These are phyloP conservation scores for Invenusta paracnida DNA, from an alignment of 2,888 invertebrate genomes.

Conservation along the genomic window DNA sequence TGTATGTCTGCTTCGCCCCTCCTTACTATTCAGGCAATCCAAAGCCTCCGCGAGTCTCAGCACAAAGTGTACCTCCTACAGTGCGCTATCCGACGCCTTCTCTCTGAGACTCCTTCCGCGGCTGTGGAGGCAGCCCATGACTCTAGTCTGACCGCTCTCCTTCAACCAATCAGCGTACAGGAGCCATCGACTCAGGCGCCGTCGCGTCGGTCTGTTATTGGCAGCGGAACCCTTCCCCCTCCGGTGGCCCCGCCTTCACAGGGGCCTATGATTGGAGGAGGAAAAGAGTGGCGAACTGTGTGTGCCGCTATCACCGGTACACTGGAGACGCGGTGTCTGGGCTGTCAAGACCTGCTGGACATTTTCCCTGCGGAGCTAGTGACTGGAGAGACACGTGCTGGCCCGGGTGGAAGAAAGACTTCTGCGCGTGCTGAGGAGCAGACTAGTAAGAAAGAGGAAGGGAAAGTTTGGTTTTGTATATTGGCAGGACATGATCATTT, in stretches of 20 bases:
- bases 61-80: slow-evolving; percentile 9
- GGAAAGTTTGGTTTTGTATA: no score
- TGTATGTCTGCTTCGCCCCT: no score
- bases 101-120: neutral
- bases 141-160: neutral
- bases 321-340: slow-evolving; percentile 32
- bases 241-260: neutral
- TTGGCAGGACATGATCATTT: no score
- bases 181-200: neutral
- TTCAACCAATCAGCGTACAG: neutral
- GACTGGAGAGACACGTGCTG: neutral
- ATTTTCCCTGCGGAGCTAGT: slow-evolving; percentile 37
- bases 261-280: neutral
- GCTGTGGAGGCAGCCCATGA: neutral
- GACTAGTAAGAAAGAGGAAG: neutral
- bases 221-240: no score
- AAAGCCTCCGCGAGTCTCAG: neutral
- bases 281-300: neutral
- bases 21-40: neutral
- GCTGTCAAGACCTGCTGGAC: slow-evolving; percentile 43
- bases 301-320: slow-evolving; percentile 37
- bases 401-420: neutral
- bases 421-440: neutral
- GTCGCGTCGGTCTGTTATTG: slow-evolving; percentile 23
- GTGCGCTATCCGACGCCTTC: neutral